Evolutionary conservation across 2,888 invertebrate genomes (phyloP).

Genomic region (Pachliopta kotzebuea): DNA sequence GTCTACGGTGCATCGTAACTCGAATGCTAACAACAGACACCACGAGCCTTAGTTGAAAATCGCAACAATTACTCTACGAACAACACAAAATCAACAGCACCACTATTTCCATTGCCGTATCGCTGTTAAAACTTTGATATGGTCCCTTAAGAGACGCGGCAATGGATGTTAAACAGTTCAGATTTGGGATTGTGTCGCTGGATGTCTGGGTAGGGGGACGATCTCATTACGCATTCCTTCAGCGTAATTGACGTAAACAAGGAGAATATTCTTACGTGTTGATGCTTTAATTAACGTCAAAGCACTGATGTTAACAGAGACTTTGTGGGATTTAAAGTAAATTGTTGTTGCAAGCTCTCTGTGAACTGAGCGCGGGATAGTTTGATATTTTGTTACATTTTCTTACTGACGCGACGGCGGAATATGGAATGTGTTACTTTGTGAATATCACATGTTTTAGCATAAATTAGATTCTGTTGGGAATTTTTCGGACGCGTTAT

Average conservation of each 20-base stretch:
- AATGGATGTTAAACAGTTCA: constrained; percentile 19
- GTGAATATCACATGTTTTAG: too few relatives aligned
- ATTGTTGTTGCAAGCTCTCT: constrained; percentile 19
- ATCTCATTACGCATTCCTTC: constrained; percentile 43
- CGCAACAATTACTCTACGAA: constrained; percentile 7
- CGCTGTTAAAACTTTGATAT: too few relatives aligned
- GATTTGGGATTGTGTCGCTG: not conserved
- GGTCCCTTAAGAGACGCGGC: not conserved
- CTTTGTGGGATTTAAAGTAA: constrained; percentile 29
- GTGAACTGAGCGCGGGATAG: constrained; percentile 3
- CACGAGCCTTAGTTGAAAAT: constrained; percentile 30
- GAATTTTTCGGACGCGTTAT: too few relatives aligned
- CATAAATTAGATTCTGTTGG: too few relatives aligned
- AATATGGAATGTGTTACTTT: too few relatives aligned
- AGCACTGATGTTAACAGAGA: constrained; percentile 25
- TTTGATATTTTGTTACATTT: constrained; percentile 26
- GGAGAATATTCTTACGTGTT: constrained; percentile 41
- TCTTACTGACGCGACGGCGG: not conserved
- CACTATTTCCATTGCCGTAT: constrained; percentile 13
- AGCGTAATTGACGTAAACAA: constrained; percentile 50
- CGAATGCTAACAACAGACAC: constrained; percentile 51
- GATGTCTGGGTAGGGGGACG: constrained; percentile 34
- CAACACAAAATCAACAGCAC: not conserved
- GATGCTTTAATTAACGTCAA: constrained; percentile 29
- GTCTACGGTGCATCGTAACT: constrained; percentile 54